These are phyloP conservation scores for Procavia capensis DNA, from an alignment of 2,113 vertebrate genomes.

Conservation along the genomic window DNA sequence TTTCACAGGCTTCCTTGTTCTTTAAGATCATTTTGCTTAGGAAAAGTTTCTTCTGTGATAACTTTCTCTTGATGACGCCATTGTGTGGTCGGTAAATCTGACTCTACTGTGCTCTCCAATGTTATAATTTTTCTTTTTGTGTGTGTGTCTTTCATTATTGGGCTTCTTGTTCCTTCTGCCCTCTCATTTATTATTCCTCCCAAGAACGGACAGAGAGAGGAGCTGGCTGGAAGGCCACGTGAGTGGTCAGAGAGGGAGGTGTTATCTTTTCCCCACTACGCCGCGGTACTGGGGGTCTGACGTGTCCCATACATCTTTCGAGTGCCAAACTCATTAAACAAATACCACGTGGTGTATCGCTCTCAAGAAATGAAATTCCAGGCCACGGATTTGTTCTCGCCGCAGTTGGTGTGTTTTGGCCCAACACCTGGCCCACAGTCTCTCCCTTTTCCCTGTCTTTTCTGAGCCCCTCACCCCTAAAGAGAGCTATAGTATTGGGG, in stretches of 20 bases:
- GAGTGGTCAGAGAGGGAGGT: slow-evolving; percentile 95
- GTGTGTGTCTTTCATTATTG: slow-evolving; percentile 92
- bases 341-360: slow-evolving; percentile 92
- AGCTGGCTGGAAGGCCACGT: slow-evolving; percentile 92
- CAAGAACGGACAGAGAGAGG: slow-evolving; percentile 93
- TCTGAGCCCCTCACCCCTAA: accelerated
- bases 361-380: slow-evolving; percentile 93
- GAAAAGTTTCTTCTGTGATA: slow-evolving; percentile 88
- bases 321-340: slow-evolving; percentile 96
- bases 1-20: slow-evolving; percentile 93
- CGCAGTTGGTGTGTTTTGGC: not conserved
- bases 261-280: slow-evolving; percentile 94
- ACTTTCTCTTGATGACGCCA: slow-evolving; percentile 87
- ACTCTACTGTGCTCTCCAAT: slow-evolving; percentile 81
- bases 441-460: not conserved
- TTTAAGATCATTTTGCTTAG: slow-evolving; percentile 90
- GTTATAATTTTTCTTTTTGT: slow-evolving; percentile 90
- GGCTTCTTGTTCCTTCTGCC: slow-evolving; percentile 91
- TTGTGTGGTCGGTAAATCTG: slow-evolving; percentile 90
- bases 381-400: slow-evolving; percentile 47
- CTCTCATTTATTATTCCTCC: slow-evolving; percentile 95
- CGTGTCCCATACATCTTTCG: slow-evolving; percentile 97
- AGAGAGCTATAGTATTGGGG: not conserved
- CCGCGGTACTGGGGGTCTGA: slow-evolving; percentile 94
- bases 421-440: not conserved